Conservation (phyloP, 1,140 invertebrate genomes). For the Euschistus heros region DNA sequence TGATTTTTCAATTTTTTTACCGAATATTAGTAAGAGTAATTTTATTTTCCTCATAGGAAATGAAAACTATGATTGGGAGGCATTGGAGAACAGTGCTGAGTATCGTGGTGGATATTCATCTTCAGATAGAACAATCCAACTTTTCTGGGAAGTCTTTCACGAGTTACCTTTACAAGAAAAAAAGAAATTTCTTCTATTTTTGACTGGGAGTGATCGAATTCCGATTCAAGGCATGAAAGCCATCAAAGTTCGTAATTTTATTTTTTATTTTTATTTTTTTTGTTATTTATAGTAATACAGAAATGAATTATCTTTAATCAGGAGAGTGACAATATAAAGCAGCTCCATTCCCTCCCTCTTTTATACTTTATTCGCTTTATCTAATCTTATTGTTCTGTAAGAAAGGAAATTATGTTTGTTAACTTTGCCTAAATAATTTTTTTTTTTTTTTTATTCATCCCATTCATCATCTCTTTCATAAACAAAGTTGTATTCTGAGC, state of each 20-base stretch:
- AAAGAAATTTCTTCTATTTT: slow-evolving; percentile 86
- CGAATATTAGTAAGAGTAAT: too few species aligned
- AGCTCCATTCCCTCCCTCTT: too few species aligned
- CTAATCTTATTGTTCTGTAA: too few species aligned
- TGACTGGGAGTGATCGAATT: slow-evolving; percentile 92
- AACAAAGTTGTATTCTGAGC: too few species aligned
- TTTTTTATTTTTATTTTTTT: too few species aligned
- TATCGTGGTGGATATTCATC: slow-evolving; percentile 82
- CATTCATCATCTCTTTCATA: too few species aligned
- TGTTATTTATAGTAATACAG: too few species aligned
- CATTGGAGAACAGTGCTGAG: slow-evolving; percentile 66
- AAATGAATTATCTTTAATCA: too few species aligned
- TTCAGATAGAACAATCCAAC: slow-evolving; percentile 65
- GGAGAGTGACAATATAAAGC: too few species aligned
- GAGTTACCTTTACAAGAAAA: slow-evolving; percentile 74
- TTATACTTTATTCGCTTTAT: slow-evolving; percentile 1
- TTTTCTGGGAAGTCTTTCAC: slow-evolving; percentile 95
- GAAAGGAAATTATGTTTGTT: too few species aligned
- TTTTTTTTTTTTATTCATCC: too few species aligned
- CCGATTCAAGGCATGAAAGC: slow-evolving; percentile 92
- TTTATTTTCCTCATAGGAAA: slow-evolving; percentile 52
- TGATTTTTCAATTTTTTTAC: background rate
- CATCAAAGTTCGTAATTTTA: slow-evolving; percentile 55
- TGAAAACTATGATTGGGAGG: slow-evolving; percentile 80
- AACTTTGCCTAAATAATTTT: too few species aligned